These are phyloP conservation scores for Archilochus colubris DNA, from an alignment of 2,113 vertebrate genomes.

Conservation along the genomic window DNA sequence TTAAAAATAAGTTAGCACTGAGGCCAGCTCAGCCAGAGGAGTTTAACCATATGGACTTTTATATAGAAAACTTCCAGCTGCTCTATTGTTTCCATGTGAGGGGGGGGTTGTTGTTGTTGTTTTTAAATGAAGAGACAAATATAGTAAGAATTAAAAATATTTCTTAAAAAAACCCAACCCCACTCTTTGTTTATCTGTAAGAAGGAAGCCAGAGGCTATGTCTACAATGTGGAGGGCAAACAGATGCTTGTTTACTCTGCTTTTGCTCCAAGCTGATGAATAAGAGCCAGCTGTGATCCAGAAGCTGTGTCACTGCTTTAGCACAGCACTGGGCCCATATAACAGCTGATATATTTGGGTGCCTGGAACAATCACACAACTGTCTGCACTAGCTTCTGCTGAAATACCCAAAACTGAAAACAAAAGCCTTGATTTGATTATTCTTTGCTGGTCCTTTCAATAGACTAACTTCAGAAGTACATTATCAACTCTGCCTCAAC, in stretches of 20 bases:
- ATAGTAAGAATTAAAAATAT: not conserved
- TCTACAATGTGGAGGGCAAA: not conserved
- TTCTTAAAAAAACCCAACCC: not conserved
- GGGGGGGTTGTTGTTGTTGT: no score
- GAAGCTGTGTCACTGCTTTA: not conserved
- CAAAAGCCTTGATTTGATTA: not conserved
- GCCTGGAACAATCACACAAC: not conserved
- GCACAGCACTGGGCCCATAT: not conserved
- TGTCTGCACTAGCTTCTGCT: not conserved
- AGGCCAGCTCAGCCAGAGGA: not conserved
- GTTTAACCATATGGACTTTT: not conserved
- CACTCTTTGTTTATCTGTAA: not conserved
- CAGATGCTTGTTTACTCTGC: constrained; percentile 13
- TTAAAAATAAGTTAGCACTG: not conserved
- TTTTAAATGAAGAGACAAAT: not conserved
- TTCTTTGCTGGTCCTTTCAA: not conserved
- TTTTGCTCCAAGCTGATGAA: not conserved
- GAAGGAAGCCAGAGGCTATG: not conserved
- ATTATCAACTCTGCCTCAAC: not conserved
- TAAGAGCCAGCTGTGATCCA: constrained; percentile 10
- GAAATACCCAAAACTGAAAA: not conserved
- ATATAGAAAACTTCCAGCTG: not conserved
- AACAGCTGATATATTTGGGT: not conserved
- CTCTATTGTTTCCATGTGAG: not conserved
- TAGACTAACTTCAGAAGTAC: not conserved